Evolutionary conservation across 2,888 invertebrate species (phyloP).

Genomic region (Apantesis nais): DNA sequence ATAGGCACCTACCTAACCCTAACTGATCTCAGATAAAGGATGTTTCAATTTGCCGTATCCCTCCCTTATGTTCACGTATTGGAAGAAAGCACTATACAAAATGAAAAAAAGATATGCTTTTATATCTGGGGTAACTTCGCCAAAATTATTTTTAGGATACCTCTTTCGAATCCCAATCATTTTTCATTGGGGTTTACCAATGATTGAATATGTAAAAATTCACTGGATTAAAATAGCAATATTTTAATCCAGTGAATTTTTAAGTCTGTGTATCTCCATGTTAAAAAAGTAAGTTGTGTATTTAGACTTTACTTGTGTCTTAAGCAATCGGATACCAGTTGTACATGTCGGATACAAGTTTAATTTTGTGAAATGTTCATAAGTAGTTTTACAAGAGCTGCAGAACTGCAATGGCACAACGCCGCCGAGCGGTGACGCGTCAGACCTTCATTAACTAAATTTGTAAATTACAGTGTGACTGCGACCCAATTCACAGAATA

Average conservation of each 20-base stretch:
- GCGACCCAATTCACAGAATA: constrained; percentile 33
- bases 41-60: constrained; percentile 34
- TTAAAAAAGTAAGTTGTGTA: constrained; percentile 18
- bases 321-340: constrained; percentile 30
- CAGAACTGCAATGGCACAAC: constrained; percentile 11
- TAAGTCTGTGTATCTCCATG: background rate
- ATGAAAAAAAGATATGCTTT: constrained; percentile 26
- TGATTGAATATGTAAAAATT: constrained; percentile 9
- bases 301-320: constrained; percentile 26
- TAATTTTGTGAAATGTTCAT: constrained; percentile 44
- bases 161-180: constrained; percentile 2
- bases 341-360: too few relatives aligned
- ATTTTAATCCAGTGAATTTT: background rate
- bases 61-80: constrained; percentile 35
- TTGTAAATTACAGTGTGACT: constrained; percentile 42
- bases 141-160: constrained; percentile 1
- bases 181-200: background rate
- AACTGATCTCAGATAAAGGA: constrained; percentile 37
- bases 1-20: constrained; percentile 37
- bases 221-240: too few relatives aligned
- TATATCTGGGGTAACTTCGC: constrained; percentile 3
- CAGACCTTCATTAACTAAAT: constrained; percentile 44
- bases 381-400: constrained; percentile 43
- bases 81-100: constrained; percentile 24
- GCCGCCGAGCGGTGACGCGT: constrained; percentile 26